phyloP scores from a whole-genome alignment of 2,797 vertebrate species.

The Linurgus olivaceus region DNA sequence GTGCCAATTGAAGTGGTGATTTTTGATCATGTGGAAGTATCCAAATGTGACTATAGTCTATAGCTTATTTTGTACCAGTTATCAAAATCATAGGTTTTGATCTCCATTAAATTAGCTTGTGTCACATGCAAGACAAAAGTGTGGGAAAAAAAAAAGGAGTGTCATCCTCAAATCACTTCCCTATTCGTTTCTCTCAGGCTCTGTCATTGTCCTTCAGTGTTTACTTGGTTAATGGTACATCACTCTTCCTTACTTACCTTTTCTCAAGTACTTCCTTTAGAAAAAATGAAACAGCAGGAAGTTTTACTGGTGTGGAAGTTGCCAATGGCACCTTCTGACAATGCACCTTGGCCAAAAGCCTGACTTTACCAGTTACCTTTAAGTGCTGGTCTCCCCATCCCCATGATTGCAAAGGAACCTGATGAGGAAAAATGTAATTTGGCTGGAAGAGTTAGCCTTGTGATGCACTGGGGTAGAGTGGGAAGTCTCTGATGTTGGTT shows the following conservation, averaged over 20 bases:
- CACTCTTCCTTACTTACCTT: background rate
- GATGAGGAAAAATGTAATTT: background rate
- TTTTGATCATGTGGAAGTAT: background rate
- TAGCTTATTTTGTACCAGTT: background rate
- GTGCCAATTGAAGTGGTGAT: background rate
- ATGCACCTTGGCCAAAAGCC: background rate
- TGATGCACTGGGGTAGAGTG: background rate
- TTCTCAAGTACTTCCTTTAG: background rate
- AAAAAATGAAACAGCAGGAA: background rate
- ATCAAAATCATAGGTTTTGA: background rate
- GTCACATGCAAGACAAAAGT: background rate
- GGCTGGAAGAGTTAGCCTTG: background rate
- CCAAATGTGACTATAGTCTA: background rate
- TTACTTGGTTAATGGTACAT: background rate
- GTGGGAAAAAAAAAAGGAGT: background rate
- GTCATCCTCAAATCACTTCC: background rate
- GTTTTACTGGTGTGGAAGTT: background rate
- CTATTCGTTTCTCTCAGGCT: background rate
- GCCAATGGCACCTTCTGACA: background rate
- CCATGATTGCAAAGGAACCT: background rate
- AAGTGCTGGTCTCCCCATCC: background rate
- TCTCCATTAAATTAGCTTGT: background rate
- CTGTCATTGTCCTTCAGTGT: background rate
- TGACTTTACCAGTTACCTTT: background rate
- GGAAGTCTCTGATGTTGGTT: background rate